Percentiles rank a stretch among this genome's conserved stretches.
Conservation (phyloP, 2,113 vertebrate species). For the Pangasianodon hypophthalmus region DNA sequence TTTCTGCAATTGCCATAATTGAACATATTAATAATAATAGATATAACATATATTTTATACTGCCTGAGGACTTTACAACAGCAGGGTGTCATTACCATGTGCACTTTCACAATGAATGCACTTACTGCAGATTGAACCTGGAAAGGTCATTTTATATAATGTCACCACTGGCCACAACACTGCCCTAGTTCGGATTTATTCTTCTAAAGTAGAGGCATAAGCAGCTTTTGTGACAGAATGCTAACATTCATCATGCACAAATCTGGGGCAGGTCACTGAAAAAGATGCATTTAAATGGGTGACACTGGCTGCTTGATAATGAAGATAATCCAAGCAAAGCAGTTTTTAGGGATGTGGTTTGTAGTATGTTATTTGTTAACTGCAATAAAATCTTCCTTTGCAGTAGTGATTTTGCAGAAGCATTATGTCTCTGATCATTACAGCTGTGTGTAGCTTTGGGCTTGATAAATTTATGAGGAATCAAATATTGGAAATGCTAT, state of each 20-base stretch:
- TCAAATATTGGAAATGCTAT: background rate
- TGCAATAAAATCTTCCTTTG: background rate
- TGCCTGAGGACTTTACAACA: background rate
- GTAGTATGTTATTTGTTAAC: background rate
- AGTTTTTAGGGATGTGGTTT: background rate
- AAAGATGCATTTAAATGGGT: conserved; percentile 4
- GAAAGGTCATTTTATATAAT: conserved; percentile 31
- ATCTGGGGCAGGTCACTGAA: conserved; percentile 49
- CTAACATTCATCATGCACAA: conserved; percentile 42
- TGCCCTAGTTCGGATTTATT: conserved; percentile 55
- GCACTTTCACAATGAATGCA: background rate
- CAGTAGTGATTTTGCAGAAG: background rate
- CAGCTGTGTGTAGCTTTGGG: background rate
- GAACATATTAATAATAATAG: background rate
- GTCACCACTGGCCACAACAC: conserved; percentile 31
- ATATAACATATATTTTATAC: background rate
- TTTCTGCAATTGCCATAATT: background rate
- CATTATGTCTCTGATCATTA: background rate
- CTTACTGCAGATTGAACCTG: conserved; percentile 25
- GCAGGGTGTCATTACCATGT: background rate
- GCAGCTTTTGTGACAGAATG: conserved; percentile 52
- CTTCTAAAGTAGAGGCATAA: conserved; percentile 46
- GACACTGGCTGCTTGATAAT: conserved; percentile 11
- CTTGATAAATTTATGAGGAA: background rate
- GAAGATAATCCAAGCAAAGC: conserved; percentile 18